phyloP scores from a whole-genome alignment of 1,140 invertebrate genomes.

The Triops cancriformis region DNA sequence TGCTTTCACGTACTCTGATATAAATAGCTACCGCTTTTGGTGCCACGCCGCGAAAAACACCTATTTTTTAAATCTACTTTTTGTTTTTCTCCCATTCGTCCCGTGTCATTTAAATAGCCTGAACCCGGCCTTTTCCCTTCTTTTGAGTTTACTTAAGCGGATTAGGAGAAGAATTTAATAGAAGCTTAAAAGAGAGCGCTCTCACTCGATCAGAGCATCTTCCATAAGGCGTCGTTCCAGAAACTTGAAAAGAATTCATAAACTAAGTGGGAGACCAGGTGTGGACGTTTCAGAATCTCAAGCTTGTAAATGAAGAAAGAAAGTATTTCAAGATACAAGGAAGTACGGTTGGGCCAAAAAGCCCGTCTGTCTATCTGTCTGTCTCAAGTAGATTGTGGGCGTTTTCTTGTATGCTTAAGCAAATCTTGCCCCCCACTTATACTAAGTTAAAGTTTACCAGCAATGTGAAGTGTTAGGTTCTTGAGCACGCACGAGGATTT shows the following conservation, averaged over 20 bases:
- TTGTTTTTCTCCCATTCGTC: not conserved
- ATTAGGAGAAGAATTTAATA: not conserved
- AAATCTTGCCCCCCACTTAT: not conserved
- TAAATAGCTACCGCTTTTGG: constrained; percentile 5
- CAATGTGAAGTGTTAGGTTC: not conserved
- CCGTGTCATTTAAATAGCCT: not conserved
- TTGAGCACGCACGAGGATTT: constrained; percentile 1
- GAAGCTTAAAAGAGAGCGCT: not conserved
- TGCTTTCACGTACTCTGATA: not conserved
- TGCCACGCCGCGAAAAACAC: not conserved
- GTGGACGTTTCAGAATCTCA: not conserved
- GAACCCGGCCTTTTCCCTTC: not conserved
- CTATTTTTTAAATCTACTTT: not conserved
- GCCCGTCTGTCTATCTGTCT: not conserved
- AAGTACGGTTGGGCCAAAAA: not conserved
- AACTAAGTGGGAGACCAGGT: not conserved
- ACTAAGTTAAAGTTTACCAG: not conserved
- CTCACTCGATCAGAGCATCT: not conserved
- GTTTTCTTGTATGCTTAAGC: constrained; percentile 1
- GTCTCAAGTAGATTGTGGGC: not conserved
- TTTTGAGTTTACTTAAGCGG: not conserved
- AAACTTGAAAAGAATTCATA: not conserved
- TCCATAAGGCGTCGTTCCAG: not conserved
- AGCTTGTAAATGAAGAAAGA: not conserved
- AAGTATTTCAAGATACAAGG: not conserved